Evolutionary conservation across 1,140 invertebrate species (phyloP).

Genomic region (Caenorhabditis briggsae): DNA sequence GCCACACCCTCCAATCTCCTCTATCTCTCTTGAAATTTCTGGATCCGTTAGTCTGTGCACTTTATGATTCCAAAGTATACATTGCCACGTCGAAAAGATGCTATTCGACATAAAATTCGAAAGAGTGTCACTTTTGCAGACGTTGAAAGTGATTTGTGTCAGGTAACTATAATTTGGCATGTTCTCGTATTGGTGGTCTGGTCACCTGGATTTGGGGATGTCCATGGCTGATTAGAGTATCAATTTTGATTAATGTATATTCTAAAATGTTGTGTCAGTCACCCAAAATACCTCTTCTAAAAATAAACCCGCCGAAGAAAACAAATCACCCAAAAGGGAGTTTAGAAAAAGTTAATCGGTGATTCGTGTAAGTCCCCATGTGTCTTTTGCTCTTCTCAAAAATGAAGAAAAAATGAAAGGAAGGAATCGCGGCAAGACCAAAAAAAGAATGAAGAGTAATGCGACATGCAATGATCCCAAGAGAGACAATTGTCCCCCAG

Average conservation of each 20-base stretch:
- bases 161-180: not conserved
- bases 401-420: not conserved
- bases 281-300: not conserved
- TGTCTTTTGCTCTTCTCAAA: not conserved
- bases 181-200: too few relatives aligned
- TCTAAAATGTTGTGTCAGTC: too few relatives aligned
- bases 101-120: slow-evolving; percentile 32
- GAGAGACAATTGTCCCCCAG: slow-evolving; percentile 28
- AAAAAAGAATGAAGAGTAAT: slow-evolving; percentile 48
- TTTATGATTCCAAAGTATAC: slow-evolving; percentile 56
- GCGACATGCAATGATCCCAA: slow-evolving; percentile 53
- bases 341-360: slow-evolving; percentile 19
- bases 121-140: slow-evolving; percentile 46
- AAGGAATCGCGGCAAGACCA: slow-evolving; percentile 47
- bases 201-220: too few relatives aligned
- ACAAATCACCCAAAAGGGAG: slow-evolving; percentile 14
- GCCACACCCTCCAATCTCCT: too few relatives aligned
- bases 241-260: too few relatives aligned
- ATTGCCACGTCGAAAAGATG: slow-evolving; percentile 46
- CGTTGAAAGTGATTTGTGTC: slow-evolving; percentile 16
- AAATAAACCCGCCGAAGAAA: not conserved
- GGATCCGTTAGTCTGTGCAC: slow-evolving; percentile 51
- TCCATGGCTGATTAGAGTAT: too few relatives aligned
- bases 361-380: slow-evolving; percentile 4
- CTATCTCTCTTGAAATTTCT: slow-evolving; percentile 8